Conservation (phyloP, 2,113 vertebrate genomes). For the Dipodomys merriami region DNA sequence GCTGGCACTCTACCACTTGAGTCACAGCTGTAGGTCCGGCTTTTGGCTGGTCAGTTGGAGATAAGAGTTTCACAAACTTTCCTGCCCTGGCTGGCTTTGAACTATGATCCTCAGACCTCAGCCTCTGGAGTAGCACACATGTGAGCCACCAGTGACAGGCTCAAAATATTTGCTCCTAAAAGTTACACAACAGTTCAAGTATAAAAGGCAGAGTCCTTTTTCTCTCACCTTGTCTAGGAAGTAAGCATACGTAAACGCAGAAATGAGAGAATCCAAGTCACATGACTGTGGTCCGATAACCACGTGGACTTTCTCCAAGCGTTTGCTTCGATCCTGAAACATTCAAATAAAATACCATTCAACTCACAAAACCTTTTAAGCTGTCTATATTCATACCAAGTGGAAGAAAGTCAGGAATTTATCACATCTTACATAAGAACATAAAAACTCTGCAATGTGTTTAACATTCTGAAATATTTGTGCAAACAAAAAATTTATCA, state of each 20-base stretch:
- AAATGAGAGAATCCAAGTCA: slow-evolving; percentile 93
- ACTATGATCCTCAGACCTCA: no score
- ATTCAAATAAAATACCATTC: slow-evolving; percentile 52
- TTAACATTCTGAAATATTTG: slow-evolving; percentile 17
- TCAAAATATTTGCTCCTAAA: slow-evolving; percentile 19
- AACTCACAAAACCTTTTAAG: background rate
- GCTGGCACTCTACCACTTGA: no score
- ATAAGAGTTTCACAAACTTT: no score
- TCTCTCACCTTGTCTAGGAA: slow-evolving; percentile 92
- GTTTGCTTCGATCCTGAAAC: slow-evolving; percentile 88
- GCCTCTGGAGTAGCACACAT: no score
- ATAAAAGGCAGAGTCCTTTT: slow-evolving; percentile 35
- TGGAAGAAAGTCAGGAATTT: slow-evolving; percentile 28
- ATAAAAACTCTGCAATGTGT: background rate
- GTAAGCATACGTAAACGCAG: slow-evolving; percentile 92
- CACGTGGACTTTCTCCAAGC: slow-evolving; percentile 89
- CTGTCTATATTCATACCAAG: background rate
- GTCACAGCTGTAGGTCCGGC: no score
- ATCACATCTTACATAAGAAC: background rate
- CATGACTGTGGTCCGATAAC: slow-evolving; percentile 92
- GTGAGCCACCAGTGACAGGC: no score
- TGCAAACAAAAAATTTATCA: background rate
- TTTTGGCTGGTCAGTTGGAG: no score
- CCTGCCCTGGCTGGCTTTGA: no score
- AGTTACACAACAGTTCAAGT: background rate